Evolutionary conservation across 2,113 vertebrate genomes (phyloP).

Genomic region (Gambusia affinis): DNA sequence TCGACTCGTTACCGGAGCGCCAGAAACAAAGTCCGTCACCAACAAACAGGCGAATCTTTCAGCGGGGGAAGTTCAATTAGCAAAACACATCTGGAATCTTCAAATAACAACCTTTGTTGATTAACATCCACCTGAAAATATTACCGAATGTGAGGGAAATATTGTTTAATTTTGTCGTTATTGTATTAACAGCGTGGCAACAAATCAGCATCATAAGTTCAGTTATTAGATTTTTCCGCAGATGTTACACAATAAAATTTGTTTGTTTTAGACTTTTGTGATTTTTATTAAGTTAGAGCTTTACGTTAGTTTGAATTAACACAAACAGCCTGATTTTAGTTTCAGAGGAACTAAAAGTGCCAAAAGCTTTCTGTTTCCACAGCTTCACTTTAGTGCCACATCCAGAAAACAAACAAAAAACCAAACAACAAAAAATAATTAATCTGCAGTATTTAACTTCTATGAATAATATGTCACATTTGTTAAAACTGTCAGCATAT

Average conservation of each 20-base stretch:
- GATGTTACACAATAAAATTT: neutral
- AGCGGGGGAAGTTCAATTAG: conserved; percentile 20
- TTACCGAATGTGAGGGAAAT: neutral
- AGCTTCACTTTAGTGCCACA: too few species aligned
- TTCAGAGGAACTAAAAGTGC: too few species aligned
- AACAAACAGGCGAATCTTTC: conserved; percentile 22
- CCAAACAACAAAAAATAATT: too few species aligned
- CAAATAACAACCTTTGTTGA: conserved; percentile 1
- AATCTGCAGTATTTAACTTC: too few species aligned
- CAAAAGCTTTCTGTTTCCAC: too few species aligned
- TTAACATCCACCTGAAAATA: neutral
- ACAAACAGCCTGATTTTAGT: too few species aligned
- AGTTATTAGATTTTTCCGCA: neutral
- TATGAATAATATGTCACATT: too few species aligned
- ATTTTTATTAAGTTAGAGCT: too few species aligned
- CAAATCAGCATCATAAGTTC: neutral
- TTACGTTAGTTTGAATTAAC: too few species aligned
- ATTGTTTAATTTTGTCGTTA: neutral
- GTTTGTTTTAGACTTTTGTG: too few species aligned
- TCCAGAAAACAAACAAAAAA: too few species aligned
- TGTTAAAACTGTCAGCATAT: too few species aligned
- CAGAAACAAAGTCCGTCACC: conserved; percentile 41
- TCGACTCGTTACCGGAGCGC: conserved; percentile 58
- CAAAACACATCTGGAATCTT: conserved; percentile 7
- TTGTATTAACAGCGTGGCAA: neutral